Evolutionary conservation across 2,113 vertebrate genomes (phyloP).

Genomic region (Tetrax tetrax): DNA sequence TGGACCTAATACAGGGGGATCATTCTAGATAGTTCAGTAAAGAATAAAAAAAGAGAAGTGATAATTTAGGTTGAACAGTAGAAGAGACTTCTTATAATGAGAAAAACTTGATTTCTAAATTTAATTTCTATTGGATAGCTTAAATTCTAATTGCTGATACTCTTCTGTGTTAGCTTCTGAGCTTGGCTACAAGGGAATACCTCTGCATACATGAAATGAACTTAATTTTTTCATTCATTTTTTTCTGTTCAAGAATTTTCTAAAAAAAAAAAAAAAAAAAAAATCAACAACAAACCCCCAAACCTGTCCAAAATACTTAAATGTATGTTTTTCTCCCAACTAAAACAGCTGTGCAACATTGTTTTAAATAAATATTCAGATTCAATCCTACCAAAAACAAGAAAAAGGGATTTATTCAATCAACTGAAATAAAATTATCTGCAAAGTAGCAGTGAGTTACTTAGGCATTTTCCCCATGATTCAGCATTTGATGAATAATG

Average conservation of each 20-base stretch:
- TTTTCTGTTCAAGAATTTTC: neutral
- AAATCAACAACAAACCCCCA: neutral
- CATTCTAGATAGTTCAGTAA: neutral
- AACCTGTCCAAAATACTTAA: neutral
- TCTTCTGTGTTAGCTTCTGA: neutral
- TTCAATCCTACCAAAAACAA: neutral
- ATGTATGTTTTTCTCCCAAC: neutral
- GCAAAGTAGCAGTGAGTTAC: neutral
- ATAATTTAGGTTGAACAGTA: neutral
- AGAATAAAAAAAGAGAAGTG: neutral
- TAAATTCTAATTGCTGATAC: neutral
- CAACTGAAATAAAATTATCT: constrained; percentile 17
- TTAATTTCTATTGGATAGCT: neutral
- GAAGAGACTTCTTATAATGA: neutral
- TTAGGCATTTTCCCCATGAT: neutral
- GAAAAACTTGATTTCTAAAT: neutral
- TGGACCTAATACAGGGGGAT: neutral
- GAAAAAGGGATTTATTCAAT: constrained; percentile 18
- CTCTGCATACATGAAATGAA: neutral
- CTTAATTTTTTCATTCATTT: neutral
- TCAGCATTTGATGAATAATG: neutral
- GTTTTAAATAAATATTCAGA: neutral
- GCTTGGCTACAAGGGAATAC: neutral
- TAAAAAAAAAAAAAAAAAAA: neutral
- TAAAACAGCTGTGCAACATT: neutral